Evolutionary conservation across 2,113 vertebrate species (phyloP).

Genomic region (Grus americana): DNA sequence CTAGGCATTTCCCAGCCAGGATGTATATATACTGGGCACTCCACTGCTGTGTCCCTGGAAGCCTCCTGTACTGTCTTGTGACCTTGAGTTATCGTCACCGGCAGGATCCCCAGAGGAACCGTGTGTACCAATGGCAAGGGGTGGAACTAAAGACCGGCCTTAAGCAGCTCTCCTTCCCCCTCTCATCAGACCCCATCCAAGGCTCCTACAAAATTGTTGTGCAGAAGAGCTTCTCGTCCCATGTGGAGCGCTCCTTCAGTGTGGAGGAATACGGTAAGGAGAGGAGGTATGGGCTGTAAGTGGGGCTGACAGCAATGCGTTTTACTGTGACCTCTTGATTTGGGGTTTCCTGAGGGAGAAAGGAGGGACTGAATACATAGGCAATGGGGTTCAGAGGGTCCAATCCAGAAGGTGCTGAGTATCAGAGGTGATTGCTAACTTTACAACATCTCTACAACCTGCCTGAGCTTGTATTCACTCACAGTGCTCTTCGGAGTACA

Average conservation of each 20-base stretch:
- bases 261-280: conserved; percentile 79
- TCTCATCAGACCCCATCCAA: conserved; percentile 68
- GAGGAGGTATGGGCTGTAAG: not conserved
- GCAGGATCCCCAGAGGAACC: conserved; percentile 76
- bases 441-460: not conserved
- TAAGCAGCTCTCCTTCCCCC: conserved; percentile 65
- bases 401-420: not conserved
- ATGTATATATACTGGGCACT: not conserved
- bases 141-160: conserved; percentile 64
- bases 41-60: not conserved
- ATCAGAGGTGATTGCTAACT: not conserved
- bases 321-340: fast-evolving
- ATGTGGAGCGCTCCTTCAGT: conserved; percentile 21
- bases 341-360: not conserved
- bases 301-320: not conserved
- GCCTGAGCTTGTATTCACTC: not conserved
- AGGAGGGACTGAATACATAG: not conserved
- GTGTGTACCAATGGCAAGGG: conserved; percentile 71
- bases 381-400: not conserved
- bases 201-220: conserved; percentile 73
- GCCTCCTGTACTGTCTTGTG: not conserved
- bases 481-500: not conserved
- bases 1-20: not conserved
- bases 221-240: conserved; percentile 7
- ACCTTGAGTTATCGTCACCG: not conserved